Evolutionary conservation across 2,797 vertebrate species (phyloP).

Genomic region (Melanotaenia maccullochi): DNA sequence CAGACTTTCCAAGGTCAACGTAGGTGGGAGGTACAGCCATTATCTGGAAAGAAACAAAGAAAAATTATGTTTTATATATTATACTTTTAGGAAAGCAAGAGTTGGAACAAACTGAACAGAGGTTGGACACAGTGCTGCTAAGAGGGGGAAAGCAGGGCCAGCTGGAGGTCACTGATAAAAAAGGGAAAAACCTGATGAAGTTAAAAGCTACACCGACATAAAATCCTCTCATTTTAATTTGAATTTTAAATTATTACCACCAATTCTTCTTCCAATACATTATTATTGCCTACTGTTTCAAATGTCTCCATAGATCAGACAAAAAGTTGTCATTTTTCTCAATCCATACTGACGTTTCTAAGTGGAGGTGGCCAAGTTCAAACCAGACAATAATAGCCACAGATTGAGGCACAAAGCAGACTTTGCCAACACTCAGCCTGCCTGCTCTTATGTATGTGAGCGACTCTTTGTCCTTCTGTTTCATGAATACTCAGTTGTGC

Average conservation of each 20-base stretch:
- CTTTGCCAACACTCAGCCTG: constrained; percentile 16
- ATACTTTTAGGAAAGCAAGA: constrained; percentile 11
- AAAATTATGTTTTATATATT: background rate
- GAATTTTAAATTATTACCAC: background rate
- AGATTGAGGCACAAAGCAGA: constrained; percentile 26
- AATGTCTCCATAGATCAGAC: background rate
- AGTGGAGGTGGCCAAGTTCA: constrained; percentile 1
- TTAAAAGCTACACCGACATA: too few species aligned
- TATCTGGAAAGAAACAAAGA: constrained; percentile 75
- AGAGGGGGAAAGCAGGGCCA: background rate
- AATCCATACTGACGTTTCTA: background rate
- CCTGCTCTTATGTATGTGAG: constrained; percentile 13
- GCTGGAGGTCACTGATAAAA: constrained; percentile 33
- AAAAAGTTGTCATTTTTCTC: background rate
- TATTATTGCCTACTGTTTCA: background rate
- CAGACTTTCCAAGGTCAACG: constrained; percentile 93
- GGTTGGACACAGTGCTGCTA: background rate
- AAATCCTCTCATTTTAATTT: background rate
- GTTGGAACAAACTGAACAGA: background rate
- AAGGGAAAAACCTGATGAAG: constrained; percentile 10
- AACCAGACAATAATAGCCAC: constrained; percentile 5
- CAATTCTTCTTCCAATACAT: background rate
- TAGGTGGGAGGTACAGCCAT: constrained; percentile 96
- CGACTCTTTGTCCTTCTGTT: constrained; percentile 30
- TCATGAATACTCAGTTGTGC: constrained; percentile 37